Base-by-base conservation (phyloP, 2,113 vertebrate genomes). In the Ancistrus triradiatus region DNA sequence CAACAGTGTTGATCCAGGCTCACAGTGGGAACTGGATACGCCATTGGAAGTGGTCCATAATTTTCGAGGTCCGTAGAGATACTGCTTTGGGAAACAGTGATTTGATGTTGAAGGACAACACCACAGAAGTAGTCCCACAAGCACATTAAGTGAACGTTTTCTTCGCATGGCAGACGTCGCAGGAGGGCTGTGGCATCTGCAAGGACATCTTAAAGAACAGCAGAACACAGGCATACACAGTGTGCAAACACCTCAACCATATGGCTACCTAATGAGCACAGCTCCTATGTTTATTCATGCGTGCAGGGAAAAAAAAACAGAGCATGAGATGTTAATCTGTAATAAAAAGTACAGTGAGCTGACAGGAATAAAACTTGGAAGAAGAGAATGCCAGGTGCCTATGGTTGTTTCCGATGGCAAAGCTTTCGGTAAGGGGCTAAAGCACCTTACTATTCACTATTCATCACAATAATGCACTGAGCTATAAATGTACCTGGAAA, bases 141-240 rank as follows among this genome's bases (percentile, higher is more conserved):
- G 72, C 48, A 31, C 22, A 50, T 22, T 55, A 67, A 67, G 55
- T 61, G 64, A 68, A 77, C 37, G 59, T 74, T 73, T 71, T 60
- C 47, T 58, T 63, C 63, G 61, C 74, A 63, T 43, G 21, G 59
- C 47, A 66, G 59, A 73, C 53, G 47, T 66, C 35, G 46, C 53
- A 46, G 63, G 60, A 62, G 46, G 59, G 66, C 52, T 52, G 3
- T 74, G 69, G 72, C 67, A 61, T 40, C 63, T n/a, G 44, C 70
- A 73, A 74, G 74, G 74, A 62, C 74, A 56, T 66, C 65, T 58
- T 62, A 65, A 60, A 71, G 44, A 62, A 64, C 61, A 61, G 65
- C 69, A 21, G 8, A 43, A 33, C 37, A 43, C 55, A 63, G 22
- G 42, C 35, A 64, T 51, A 40, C 61, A 65, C 62, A 31, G 31